Percentiles rank a stretch among this genome's conserved stretches.
phyloP scores from a whole-genome alignment of 2,888 invertebrate species.

The Iselma pallidipennis region DNA sequence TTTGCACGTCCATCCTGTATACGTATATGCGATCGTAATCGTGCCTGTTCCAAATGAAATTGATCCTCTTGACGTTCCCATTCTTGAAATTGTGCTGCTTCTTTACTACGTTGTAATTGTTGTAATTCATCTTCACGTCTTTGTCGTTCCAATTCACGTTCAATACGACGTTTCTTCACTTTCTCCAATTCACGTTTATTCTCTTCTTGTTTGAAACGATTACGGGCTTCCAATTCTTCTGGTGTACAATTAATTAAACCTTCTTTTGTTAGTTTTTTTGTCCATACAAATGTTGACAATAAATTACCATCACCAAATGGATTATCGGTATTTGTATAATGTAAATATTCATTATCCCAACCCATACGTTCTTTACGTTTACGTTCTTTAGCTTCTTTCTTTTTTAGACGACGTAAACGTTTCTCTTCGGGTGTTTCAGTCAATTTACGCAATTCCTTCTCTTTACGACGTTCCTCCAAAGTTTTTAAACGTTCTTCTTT shows the following conservation, averaged over 20 bases:
- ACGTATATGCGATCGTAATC: constrained; percentile 89
- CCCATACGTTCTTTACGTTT: constrained; percentile 91
- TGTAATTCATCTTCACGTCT: constrained; percentile 81
- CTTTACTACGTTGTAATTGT: constrained; percentile 83
- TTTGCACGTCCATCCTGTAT: constrained; percentile 97
- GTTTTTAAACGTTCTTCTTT: constrained; percentile 71
- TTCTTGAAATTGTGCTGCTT: constrained; percentile 87
- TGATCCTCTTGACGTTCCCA: constrained; percentile 97
- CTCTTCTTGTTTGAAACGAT: constrained; percentile 86
- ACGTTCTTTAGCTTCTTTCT: constrained; percentile 90
- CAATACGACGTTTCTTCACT: constrained; percentile 85
- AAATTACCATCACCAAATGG: constrained; percentile 98
- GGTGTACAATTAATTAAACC: constrained; percentile 78
- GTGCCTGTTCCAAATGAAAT: constrained; percentile 96
- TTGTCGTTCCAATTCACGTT: constrained; percentile 85
- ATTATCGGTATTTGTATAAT: constrained; percentile 97
- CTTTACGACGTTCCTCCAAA: constrained; percentile 66
- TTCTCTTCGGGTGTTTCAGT: constrained; percentile 97
- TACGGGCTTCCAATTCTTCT: constrained; percentile 81
- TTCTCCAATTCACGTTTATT: constrained; percentile 92
- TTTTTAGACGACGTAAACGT: constrained; percentile 73
- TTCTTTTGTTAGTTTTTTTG: constrained; percentile 92
- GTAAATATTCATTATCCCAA: constrained; percentile 95
- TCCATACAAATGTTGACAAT: constrained; percentile 95
- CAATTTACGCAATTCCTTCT: constrained; percentile 80